Evolutionary conservation across 2,888 invertebrate genomes (phyloP), one percentile per base, ranked within the genome.

Genomic region (Eremobia ochroleuca): DNA sequence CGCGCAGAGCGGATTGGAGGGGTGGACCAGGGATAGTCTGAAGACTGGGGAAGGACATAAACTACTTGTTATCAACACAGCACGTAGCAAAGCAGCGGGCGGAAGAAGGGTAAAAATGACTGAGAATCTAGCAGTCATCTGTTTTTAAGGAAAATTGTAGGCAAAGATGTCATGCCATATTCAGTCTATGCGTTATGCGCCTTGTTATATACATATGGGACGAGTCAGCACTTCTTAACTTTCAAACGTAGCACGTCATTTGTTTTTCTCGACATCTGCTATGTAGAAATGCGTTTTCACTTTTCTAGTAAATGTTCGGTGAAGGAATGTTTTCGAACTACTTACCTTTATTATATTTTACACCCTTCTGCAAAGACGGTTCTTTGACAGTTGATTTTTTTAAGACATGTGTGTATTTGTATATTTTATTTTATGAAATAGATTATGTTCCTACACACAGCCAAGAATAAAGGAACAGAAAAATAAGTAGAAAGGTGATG

Each of bases 261-360:
- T 77, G 82, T 86, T 84, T 84, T 70, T 69, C 67, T 71, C 34
- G 77, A 81, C 81, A 65, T 72, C 28, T 58, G 76, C 58, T 69
- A 71, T 77, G 78, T 77, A 66, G 69, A 84, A 81, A 81, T 77
- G 79, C 55, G 72, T 69, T 70, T 81, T 28, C 34, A 62, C 37
- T 70, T 55, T 70, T 52, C 81, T 28, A 28, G 49, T 55, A 67
- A 55, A 79, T 25, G 31, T 58, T 80, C 52, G 0, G n/a, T 34
- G 40, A n/a, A 81, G n/a, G 34, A 80, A 68, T 75, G 58, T 43
- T 73, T 70, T 28, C 3, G 18, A 59, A 70, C 34, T n/a, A 37
- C 5, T 34, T 34, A 34, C 28, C 25, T 46, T 9, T 18, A 43
- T 66, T 28, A 68, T 52, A 37, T 37, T 5, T 25, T 21, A 40